Evolutionary conservation across 1,140 invertebrate genomes (phyloP), one percentile per base, ranked within the genome.

Genomic region (Drosophila sp.): DNA sequence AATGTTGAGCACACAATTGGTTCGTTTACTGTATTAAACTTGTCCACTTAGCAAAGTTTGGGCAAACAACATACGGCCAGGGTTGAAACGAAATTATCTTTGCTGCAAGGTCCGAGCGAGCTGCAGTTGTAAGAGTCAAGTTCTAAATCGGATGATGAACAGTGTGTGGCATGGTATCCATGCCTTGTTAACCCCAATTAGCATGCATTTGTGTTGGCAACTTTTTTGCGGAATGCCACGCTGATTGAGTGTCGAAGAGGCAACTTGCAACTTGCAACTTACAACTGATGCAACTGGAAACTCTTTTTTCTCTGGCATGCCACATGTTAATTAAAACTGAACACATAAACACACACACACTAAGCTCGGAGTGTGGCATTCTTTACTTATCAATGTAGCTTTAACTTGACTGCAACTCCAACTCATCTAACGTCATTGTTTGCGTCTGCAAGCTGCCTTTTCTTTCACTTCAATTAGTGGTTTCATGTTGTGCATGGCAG

Each of bases 381-480:
- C 54, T 51, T 72, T 58, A 54, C 43, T 72, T 64, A 65, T 72
- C 56, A 61, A 38, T 62, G 59, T 7, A 51, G 36, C 70, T 58
- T 53, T 59, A 45, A 51, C 43, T 58, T 14, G 13, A n/a, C 36
- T 21, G 13, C 56, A 50, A 38, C 48, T 64, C 13, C 9, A 34
- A 13, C 41, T 46, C 65, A 71, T 45, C 72, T 78, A 62, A 69
- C 65, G 46, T 72, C 66, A 59, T 61, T 40, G 54, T 21, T 21
- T 21, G 21, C 1, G 43, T 66, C 50, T 56, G 43, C 9, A 27
- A 21, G 56, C 41, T 71, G 59, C 56, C 66, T 65, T 67, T 89
- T 80, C 78, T 77, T 89, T 87, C 82, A 77, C 79, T 89, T 87
- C 82, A 87, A 87, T 87, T 87, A 87, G 83, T 83, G 82, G 83